phyloP scores from a whole-genome alignment of 2,888 invertebrate genomes.

The Stramonita haemastoma region DNA sequence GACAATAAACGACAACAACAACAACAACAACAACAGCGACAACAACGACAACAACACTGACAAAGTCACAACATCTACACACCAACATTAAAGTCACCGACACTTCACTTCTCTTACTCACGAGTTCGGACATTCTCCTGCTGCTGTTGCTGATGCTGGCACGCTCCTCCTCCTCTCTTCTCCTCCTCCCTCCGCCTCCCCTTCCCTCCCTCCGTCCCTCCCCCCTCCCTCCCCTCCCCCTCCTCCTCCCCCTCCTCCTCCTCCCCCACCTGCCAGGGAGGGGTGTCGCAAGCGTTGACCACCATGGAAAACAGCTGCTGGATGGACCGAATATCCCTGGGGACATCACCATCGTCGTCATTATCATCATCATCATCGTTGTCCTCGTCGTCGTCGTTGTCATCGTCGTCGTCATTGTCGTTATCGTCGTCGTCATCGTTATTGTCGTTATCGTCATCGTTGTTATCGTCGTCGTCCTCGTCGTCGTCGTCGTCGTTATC shows the following conservation, averaged over 20 bases:
- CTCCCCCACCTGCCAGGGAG: background rate
- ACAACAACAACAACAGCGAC: too few species aligned
- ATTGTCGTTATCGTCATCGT: background rate
- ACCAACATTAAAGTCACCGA: background rate
- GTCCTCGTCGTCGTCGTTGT: background rate
- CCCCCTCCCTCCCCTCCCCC: background rate
- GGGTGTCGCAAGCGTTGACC: background rate
- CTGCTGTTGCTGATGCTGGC: background rate
- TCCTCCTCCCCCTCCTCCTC: background rate
- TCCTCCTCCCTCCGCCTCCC: background rate
- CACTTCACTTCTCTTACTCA: background rate
- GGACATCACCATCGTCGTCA: background rate
- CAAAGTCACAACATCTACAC: too few species aligned
- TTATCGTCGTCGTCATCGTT: background rate
- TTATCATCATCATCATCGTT: background rate
- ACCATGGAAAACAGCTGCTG: background rate
- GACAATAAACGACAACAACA: too few species aligned
- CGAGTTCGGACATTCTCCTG: background rate
- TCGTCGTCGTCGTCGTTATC: constrained; percentile 23
- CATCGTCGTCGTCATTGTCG: background rate
- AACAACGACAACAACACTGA: too few species aligned
- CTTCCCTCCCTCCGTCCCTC: background rate
- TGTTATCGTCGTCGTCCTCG: background rate
- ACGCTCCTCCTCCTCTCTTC: too few species aligned
- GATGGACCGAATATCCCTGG: background rate